These are phyloP conservation scores for Reticulitermes lucifugus DNA, from an alignment of 2,888 invertebrate genomes.

Conservation along the genomic window DNA sequence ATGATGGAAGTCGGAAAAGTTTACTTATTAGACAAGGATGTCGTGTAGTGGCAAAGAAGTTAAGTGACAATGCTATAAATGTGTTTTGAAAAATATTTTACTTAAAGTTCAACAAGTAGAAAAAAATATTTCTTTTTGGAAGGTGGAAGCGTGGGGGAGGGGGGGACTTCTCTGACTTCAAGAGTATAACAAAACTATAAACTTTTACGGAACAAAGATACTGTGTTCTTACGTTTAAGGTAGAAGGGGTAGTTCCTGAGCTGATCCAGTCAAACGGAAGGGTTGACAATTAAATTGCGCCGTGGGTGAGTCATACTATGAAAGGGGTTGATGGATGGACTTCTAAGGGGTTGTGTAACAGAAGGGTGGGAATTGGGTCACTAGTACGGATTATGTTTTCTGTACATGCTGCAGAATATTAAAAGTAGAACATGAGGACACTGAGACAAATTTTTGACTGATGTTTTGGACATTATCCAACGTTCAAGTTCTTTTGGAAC, in stretches of 20 bases:
- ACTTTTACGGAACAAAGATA: not conserved
- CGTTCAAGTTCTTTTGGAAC: too few relatives aligned
- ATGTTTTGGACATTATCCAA: too few relatives aligned
- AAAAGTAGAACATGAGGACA: not conserved
- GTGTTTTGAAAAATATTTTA: too few relatives aligned
- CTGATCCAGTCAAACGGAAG: constrained; percentile 17
- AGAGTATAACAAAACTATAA: not conserved
- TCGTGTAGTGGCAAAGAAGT: too few relatives aligned
- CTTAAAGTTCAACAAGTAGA: too few relatives aligned
- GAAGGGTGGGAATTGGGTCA: constrained; percentile 41
- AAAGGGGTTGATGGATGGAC: constrained; percentile 34
- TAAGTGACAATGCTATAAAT: too few relatives aligned
- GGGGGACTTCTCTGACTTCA: too few relatives aligned
- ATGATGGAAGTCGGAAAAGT: too few relatives aligned
- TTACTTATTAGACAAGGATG: too few relatives aligned
- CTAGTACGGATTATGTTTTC: constrained; percentile 27
- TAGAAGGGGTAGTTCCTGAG: constrained; percentile 26
- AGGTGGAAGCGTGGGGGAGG: too few relatives aligned
- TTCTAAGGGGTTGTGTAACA: constrained; percentile 35
- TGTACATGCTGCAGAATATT: constrained; percentile 21
- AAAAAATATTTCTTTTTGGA: too few relatives aligned
- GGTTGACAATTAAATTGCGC: constrained; percentile 39
- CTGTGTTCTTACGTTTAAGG: not conserved
- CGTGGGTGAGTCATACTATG: constrained; percentile 31
- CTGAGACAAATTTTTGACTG: too few relatives aligned